Conservation (phyloP, 2,888 invertebrate genomes). For the Monochamus alternatus region DNA sequence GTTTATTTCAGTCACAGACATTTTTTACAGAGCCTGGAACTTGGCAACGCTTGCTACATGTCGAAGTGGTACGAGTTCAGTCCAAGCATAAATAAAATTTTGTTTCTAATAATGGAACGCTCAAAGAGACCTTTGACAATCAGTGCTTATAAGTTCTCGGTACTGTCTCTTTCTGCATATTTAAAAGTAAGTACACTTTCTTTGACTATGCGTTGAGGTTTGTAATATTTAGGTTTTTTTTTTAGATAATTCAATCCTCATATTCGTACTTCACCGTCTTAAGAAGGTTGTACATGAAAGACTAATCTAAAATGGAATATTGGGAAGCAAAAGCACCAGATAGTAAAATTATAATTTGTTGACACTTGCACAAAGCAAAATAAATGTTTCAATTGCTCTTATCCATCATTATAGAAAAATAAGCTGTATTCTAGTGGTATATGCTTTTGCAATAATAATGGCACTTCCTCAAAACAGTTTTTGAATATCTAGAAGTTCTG, state of each 20-base stretch:
- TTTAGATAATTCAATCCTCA: constrained; percentile 35
- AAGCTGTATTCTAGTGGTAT: no score
- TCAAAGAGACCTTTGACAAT: neutral
- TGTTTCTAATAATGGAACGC: constrained; percentile 46
- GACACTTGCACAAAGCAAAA: no score
- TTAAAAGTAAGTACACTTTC: neutral
- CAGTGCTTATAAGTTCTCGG: neutral
- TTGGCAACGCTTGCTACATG: constrained; percentile 36
- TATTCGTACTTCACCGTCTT: constrained; percentile 39
- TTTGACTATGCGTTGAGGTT: neutral
- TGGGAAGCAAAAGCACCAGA: no score
- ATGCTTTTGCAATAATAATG: no score
- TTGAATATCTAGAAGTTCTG: no score
- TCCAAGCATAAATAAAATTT: constrained; percentile 24
- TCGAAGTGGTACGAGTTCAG: constrained; percentile 40
- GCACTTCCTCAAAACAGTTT: no score
- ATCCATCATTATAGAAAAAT: no score
- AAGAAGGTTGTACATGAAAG: constrained; percentile 18
- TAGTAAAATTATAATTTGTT: no score
- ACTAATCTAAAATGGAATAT: neutral
- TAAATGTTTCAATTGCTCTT: no score
- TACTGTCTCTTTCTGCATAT: neutral
- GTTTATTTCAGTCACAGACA: no score
- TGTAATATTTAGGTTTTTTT: constrained; percentile 6
- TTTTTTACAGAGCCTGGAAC: constrained; percentile 52